Base-by-base conservation (phyloP, 2,113 vertebrate genomes). In the Seriola aureovittata region DNA sequence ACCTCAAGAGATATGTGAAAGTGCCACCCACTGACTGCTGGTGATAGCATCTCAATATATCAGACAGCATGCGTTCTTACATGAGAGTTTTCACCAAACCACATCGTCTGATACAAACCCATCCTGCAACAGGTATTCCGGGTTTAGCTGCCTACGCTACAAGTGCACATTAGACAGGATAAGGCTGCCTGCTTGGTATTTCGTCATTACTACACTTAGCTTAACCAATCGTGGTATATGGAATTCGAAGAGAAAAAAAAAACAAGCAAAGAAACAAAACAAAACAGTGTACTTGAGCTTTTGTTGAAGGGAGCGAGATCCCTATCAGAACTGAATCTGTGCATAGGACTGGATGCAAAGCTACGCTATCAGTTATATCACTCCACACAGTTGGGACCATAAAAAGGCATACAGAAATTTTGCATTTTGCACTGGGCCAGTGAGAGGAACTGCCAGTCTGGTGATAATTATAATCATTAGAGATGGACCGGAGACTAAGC, bases 401-500 rank as follows among this genome's bases (percentile, higher is more conserved):
- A n/a, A 59, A 48, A 78, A 84, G 62, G 23, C 21, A 40, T 71
- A 75, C 85, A 66, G 55, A 85, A 74, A 82, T 78, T 12, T 84
- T 59, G 55, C 36, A 34, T 58, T 81, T 54, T 81, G 46, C 74
- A 38, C 52, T 69, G 64, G 77, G 23, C 70, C 69, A 40, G n/a
- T 48, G 19, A 91, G 55, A n/a, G 67, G 80, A 92, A 79, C 77
- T 86, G 80, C 74, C 90, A 92, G 81, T 75, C 46, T 82, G 83
- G 91, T 92, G 94, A 92, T 94, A 93, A 94, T 93, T 92, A 90
- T 85, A 77, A 92, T 93, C 84, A 93, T 95, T 92, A 91, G 83
- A 84, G 78, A 86, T 75, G 84, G 29, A 78, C 23, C 13, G 77
- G 79, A 85, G 89, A 88, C 86, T 57, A 44, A 84, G 79, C 80